These are phyloP conservation scores for Andinoacara biseriatus DNA, from an alignment of 2,113 vertebrate genomes.

Conservation along the genomic window DNA sequence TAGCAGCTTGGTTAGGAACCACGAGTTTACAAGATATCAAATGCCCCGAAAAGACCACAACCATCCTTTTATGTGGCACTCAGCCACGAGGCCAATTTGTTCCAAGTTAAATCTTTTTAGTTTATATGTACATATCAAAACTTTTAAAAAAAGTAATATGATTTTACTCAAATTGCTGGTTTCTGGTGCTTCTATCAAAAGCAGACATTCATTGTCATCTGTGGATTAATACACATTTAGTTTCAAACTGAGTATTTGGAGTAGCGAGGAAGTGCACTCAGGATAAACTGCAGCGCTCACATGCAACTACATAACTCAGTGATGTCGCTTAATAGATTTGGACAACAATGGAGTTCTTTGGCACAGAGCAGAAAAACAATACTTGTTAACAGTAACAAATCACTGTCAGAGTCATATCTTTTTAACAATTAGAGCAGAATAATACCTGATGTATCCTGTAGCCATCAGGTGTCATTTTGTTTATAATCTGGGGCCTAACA, in stretches of 20 bases:
- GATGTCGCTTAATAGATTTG: not conserved
- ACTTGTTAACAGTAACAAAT: not conserved
- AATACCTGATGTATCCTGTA: not conserved
- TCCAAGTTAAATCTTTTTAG: accelerated
- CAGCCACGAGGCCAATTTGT: not conserved
- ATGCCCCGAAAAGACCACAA: not conserved
- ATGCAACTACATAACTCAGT: not conserved
- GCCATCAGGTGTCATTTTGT: not conserved
- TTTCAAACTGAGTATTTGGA: not conserved
- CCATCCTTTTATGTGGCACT: not conserved
- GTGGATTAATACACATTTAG: conserved; percentile 3
- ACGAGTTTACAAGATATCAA: not conserved
- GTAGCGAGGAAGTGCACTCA: not conserved
- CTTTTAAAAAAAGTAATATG: not conserved
- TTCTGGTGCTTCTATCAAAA: not conserved
- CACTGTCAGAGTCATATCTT: not conserved
- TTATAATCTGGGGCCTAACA: not conserved
- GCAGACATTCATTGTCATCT: not conserved
- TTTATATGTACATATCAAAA: not conserved
- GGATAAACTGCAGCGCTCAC: not conserved
- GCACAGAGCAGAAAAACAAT: not conserved
- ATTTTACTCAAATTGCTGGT: not conserved
- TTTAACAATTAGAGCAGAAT: not conserved
- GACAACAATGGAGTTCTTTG: not conserved
- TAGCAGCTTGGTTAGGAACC: not conserved